Evolutionary conservation across 2,888 invertebrate species (phyloP).

Genomic region (Oligia fasciuncula): DNA sequence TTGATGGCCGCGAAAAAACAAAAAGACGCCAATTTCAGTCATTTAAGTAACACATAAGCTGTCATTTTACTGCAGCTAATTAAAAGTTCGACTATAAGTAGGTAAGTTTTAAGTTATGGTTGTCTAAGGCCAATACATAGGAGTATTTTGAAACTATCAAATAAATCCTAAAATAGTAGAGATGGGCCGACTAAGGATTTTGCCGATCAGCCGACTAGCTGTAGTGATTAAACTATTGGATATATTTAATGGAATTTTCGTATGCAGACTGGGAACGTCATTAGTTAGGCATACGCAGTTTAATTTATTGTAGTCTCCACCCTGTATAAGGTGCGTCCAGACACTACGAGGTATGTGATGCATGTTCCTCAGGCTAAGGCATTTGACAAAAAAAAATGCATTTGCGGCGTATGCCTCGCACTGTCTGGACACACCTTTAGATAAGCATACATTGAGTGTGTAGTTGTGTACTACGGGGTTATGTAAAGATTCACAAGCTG

Average conservation of each 20-base stretch:
- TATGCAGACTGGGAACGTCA: neutral
- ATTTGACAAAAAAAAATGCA: neutral
- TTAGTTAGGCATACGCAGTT: neutral
- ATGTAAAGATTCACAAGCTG: constrained; percentile 4
- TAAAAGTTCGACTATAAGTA: too few relatives aligned
- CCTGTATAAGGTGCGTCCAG: neutral
- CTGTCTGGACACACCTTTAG: neutral
- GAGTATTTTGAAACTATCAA: neutral
- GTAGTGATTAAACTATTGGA: neutral
- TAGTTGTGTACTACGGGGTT: neutral
- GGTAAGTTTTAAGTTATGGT: too few relatives aligned
- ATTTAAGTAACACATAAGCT: too few relatives aligned
- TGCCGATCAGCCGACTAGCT: neutral
- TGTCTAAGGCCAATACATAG: neutral
- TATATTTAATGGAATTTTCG: neutral
- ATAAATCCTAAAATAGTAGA: neutral
- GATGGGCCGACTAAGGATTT: neutral
- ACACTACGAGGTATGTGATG: neutral
- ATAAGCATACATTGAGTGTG: neutral
- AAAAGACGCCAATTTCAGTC: too few relatives aligned
- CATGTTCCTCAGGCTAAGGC: neutral
- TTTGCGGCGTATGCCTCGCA: neutral
- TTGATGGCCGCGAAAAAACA: too few relatives aligned
- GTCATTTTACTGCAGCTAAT: too few relatives aligned
- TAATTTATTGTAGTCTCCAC: neutral